Conservation (phyloP, 2,113 vertebrate species). For the Jacana jacana region DNA sequence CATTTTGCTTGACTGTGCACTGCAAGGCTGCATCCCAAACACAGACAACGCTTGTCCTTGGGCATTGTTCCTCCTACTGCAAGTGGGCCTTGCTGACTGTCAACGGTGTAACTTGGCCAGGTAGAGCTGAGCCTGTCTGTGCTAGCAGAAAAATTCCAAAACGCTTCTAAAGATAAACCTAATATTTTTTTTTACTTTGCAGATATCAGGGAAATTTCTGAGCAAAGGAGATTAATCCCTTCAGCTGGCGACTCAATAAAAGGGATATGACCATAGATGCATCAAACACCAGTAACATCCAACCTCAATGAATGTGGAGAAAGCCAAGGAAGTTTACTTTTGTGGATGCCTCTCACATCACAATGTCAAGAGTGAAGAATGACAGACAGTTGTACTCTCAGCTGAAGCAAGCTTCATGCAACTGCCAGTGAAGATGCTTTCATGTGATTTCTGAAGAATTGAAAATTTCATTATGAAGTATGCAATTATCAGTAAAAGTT, state of each 20-base stretch:
- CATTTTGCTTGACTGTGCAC: not conserved
- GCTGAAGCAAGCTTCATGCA: not conserved
- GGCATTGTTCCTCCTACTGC: not conserved
- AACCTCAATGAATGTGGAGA: not conserved
- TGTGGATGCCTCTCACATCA: not conserved
- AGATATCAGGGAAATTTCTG: not conserved
- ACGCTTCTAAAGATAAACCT: not conserved
- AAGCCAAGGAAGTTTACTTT: not conserved
- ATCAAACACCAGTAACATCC: not conserved
- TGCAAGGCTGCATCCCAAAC: not conserved
- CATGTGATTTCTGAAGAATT: not conserved
- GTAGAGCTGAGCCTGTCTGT: not conserved
- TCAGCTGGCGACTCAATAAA: not conserved
- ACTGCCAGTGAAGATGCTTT: not conserved
- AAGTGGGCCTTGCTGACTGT: not conserved
- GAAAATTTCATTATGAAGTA: not conserved
- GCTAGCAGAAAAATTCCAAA: not conserved
- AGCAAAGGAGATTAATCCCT: not conserved
- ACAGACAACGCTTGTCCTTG: not conserved
- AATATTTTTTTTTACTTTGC: not conserved
- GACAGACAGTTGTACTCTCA: not conserved
- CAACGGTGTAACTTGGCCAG: not conserved
- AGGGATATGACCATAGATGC: not conserved
- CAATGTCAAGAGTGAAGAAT: not conserved
- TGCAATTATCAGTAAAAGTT: not conserved